A percentile compares a stretch with the other conserved stretches of the same genome.
These are phyloP conservation scores for Netelia inedita DNA, from an alignment of 2,888 invertebrate species.

Conservation along the genomic window DNA sequence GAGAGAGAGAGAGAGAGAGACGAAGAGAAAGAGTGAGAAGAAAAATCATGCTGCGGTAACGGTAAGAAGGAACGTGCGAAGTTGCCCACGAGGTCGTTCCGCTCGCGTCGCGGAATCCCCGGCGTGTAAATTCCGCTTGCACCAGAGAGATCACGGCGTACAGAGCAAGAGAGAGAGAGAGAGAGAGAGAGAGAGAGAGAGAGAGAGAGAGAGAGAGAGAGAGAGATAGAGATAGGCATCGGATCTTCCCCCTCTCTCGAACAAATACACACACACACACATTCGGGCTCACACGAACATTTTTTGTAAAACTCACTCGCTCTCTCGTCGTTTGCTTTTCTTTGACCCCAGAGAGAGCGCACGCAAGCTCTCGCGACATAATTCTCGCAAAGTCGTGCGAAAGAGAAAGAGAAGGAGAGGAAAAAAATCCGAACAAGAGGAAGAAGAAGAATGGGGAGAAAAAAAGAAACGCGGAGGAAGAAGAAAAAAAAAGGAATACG, in stretches of 20 bases:
- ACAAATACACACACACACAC: slow-evolving; percentile 10
- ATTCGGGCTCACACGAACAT: not conserved
- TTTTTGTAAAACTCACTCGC: slow-evolving; percentile 39
- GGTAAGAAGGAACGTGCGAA: slow-evolving; percentile 70
- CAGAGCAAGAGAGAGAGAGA: slow-evolving; percentile 26
- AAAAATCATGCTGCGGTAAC: slow-evolving; percentile 64
- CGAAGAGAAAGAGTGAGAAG: slow-evolving; percentile 25
- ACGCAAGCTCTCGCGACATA: slow-evolving; percentile 70
- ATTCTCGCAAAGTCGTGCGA: slow-evolving; percentile 52
- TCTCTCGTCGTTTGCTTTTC: slow-evolving; percentile 50
- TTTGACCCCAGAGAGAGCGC: slow-evolving; percentile 39
- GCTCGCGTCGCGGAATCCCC: slow-evolving; percentile 66
- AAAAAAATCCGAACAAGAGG: slow-evolving; percentile 8
- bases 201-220: slow-evolving; percentile 24
- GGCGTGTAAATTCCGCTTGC: slow-evolving; percentile 68
- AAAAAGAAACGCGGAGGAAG: slow-evolving; percentile 23
- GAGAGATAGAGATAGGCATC: not conserved
- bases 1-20: slow-evolving; percentile 28
- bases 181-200: slow-evolving; percentile 9
- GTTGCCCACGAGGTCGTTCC: slow-evolving; percentile 69
- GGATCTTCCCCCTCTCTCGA: not conserved
- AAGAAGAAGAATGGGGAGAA: slow-evolving; percentile 12
- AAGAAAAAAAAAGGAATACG: slow-evolving; percentile 41
- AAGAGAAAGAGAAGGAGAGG: not conserved
- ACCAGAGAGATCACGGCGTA: slow-evolving; percentile 52